Percentiles rank a stretch among this genome's conserved stretches.
Evolutionary conservation across 2,797 vertebrate genomes (phyloP).

Genomic region (Dryobates pubescens): DNA sequence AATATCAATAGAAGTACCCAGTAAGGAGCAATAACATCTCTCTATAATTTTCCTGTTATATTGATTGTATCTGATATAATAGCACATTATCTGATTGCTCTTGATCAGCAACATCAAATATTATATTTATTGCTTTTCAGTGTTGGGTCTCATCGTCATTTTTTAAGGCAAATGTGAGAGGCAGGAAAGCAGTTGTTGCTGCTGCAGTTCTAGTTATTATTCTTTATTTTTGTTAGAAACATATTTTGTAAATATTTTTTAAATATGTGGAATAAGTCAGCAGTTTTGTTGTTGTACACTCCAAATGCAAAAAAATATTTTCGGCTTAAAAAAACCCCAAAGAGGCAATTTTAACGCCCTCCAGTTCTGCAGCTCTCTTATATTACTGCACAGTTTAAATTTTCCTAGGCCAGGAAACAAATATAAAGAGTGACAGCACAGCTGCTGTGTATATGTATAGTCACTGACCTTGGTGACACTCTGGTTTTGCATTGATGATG

Average conservation of each 20-base stretch:
- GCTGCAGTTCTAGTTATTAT: neutral
- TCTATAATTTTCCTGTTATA: constrained; percentile 42
- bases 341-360: neutral
- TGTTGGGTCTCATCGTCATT: neutral
- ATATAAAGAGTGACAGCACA: neutral
- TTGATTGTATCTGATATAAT: constrained; percentile 39
- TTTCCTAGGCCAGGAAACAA: neutral
- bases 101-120: constrained; percentile 48
- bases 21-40: constrained; percentile 37
- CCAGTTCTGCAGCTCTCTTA: neutral
- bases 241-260: neutral
- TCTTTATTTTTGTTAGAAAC: neutral
- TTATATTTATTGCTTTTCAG: constrained; percentile 39
- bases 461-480: neutral
- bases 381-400: neutral
- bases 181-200: neutral
- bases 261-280: neutral
- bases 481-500: neutral
- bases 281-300: neutral
- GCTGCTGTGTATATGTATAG: neutral
- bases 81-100: constrained; percentile 40
- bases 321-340: neutral
- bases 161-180: neutral
- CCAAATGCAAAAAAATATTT: neutral
- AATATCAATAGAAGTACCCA: constrained; percentile 35